Percentiles rank a stretch among this genome's conserved stretches.
phyloP scores from a whole-genome alignment of 2,113 vertebrate species.

The Pseudorasbora parva region DNA sequence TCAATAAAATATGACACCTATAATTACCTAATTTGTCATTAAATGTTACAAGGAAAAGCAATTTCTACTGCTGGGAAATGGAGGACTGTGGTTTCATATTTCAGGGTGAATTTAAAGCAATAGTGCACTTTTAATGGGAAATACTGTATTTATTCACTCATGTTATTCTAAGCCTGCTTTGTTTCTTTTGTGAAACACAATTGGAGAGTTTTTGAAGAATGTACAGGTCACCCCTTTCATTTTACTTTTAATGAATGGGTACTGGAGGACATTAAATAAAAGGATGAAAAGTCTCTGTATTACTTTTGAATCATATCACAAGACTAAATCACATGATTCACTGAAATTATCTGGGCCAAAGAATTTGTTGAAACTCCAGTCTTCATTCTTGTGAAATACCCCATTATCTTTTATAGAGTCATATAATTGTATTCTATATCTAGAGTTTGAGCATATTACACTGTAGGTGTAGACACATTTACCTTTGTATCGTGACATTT shows the following conservation, averaged over 20 bases:
- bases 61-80: background rate
- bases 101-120: constrained; percentile 14
- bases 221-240: background rate
- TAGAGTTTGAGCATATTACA: no score
- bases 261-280: background rate
- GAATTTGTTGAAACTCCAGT: no score
- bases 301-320: background rate
- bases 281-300: background rate
- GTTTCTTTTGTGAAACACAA: background rate
- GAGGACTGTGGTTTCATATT: background rate
- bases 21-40: constrained; percentile 7
- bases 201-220: background rate
- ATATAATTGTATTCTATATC: no score
- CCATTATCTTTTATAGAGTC: no score
- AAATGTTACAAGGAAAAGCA: background rate
- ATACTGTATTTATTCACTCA: background rate
- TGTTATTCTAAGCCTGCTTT: background rate
- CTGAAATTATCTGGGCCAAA: no score
- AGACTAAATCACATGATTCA: no score
- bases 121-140: background rate
- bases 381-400: no score
- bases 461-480: no score
- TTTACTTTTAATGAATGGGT: background rate
- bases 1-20: constrained; percentile 5
- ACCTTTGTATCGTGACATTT: no score